Percentiles rank a stretch among this genome's conserved stretches.
Conservation (phyloP, 1,140 invertebrate genomes). For the Myzus persicae region DNA sequence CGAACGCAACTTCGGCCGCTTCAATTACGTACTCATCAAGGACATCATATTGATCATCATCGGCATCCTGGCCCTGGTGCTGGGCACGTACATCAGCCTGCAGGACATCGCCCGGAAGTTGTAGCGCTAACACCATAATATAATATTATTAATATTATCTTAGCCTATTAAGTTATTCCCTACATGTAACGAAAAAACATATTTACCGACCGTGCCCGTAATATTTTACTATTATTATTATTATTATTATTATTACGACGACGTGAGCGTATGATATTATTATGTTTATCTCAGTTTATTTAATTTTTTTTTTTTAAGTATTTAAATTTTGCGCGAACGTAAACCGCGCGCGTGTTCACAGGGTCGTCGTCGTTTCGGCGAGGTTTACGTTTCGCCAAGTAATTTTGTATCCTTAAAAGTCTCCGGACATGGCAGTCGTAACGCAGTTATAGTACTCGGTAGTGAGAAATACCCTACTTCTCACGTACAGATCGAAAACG, state of each 20-base stretch:
- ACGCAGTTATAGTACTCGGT: neutral
- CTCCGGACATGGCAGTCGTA: neutral
- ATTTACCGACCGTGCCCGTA: neutral
- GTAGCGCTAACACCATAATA: neutral
- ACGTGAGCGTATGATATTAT: neutral
- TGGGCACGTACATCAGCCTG: conserved; percentile 76
- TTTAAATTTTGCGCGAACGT: neutral
- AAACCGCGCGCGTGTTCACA: conserved; percentile 25
- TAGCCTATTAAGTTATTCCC: conserved; percentile 26
- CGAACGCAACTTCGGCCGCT: conserved; percentile 65
- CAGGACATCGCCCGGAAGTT: conserved; percentile 68
- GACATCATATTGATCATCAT: conserved; percentile 76
- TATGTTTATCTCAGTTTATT: neutral
- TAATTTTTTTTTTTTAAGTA: conserved; percentile 1
- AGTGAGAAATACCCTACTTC: neutral
- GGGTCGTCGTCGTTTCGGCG: neutral
- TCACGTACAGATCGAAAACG: neutral
- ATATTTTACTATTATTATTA: neutral
- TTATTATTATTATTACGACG: conserved; percentile 2
- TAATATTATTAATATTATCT: neutral
- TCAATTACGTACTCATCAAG: conserved; percentile 68
- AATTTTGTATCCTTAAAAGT: neutral
- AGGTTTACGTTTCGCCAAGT: neutral
- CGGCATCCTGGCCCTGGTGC: conserved; percentile 73
- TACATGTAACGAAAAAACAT: neutral